Evolutionary conservation across 2,113 vertebrate species (phyloP).

Genomic region (Hirundichthys speculiger): DNA sequence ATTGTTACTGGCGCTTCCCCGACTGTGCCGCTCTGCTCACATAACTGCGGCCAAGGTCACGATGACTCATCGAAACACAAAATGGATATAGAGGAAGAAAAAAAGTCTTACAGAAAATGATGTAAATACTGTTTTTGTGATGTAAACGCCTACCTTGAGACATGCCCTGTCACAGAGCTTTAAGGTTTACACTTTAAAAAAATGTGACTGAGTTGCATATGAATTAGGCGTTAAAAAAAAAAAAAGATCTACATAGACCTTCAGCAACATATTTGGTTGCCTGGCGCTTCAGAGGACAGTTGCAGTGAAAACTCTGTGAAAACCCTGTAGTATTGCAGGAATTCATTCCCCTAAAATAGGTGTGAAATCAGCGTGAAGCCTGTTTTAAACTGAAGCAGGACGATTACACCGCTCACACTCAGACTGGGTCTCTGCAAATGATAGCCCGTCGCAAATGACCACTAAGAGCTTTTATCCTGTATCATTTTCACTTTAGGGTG

Average conservation of each 20-base stretch:
- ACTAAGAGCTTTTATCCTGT: slow-evolving; percentile 24
- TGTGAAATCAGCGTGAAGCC: no score
- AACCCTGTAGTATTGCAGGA: neutral
- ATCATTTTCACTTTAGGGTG: slow-evolving; percentile 19
- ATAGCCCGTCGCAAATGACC: slow-evolving; percentile 6
- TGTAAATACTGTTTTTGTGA: slow-evolving; percentile 19
- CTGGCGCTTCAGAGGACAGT: neutral
- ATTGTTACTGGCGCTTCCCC: slow-evolving; percentile 43
- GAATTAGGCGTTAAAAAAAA: neutral
- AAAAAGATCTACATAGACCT: neutral
- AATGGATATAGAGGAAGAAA: slow-evolving; percentile 34
- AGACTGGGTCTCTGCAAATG: slow-evolving; percentile 12
- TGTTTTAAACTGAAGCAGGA: neutral
- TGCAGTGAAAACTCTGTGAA: neutral
- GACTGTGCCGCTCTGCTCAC: slow-evolving; percentile 39
- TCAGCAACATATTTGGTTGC: neutral
- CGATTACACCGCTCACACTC: neutral
- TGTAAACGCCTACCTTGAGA: neutral
- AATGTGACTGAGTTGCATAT: neutral
- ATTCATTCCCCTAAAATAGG: slow-evolving; percentile 2
- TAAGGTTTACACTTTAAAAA: neutral
- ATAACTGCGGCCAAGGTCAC: slow-evolving; percentile 48
- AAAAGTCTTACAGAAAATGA: slow-evolving; percentile 11
- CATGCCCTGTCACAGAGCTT: slow-evolving; percentile 11
- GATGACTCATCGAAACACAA: slow-evolving; percentile 53